These are phyloP conservation scores for Papilio elwesi DNA, from an alignment of 2,888 invertebrate species.

Conservation along the genomic window DNA sequence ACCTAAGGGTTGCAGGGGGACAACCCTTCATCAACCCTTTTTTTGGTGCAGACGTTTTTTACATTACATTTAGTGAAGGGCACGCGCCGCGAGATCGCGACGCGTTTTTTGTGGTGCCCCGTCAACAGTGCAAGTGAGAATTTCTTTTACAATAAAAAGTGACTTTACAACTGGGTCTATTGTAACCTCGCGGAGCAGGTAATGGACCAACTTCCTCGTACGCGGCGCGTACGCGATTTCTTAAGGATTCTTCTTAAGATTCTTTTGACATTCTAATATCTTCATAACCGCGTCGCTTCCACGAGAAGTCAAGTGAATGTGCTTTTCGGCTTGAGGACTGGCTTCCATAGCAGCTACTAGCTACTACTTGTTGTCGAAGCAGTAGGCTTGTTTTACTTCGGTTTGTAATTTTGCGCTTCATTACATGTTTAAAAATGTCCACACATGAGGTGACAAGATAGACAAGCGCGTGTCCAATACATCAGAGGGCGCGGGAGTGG, in stretches of 20 bases:
- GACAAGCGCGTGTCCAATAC: conserved; percentile 18
- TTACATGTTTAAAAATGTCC: no score
- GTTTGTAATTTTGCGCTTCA: background rate
- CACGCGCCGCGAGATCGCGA: conserved; percentile 66
- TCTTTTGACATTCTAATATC: background rate
- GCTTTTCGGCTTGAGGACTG: no score
- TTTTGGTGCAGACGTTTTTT: conserved; percentile 73
- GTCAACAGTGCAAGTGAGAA: conserved; percentile 1
- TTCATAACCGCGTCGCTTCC: background rate
- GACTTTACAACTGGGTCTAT: conserved; percentile 39
- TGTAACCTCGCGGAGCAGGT: conserved; percentile 8
- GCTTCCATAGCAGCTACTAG: no score
- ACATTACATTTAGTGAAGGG: conserved; percentile 55
- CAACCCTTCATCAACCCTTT: conserved; percentile 79
- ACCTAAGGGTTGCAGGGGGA: conserved; percentile 54
- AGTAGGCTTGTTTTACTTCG: background rate
- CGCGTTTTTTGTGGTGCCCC: conserved; percentile 57
- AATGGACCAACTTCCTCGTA: background rate
- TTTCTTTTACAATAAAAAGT: conserved; percentile 14
- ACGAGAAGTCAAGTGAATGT: no score
- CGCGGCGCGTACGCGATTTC: background rate
- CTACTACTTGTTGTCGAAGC: no score
- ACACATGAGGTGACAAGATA: conserved; percentile 16
- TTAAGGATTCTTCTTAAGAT: background rate
- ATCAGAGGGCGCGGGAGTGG: conserved; percentile 13